Evolutionary conservation across 2,888 invertebrate species (phyloP).

Genomic region (Melinaea marsaeus): DNA sequence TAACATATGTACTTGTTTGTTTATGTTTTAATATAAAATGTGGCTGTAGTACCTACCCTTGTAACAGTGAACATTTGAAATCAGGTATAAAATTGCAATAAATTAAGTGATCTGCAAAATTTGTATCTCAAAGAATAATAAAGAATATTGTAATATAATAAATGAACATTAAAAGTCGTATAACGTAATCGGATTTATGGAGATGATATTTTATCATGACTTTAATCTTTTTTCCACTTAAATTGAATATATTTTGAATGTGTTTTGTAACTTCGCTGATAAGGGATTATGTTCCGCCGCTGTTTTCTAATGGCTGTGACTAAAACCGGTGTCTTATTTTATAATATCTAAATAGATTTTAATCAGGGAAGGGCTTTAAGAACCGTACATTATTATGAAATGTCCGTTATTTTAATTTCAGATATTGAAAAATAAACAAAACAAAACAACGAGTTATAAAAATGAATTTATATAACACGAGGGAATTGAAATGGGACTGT

Average conservation of each 20-base stretch:
- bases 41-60: background rate
- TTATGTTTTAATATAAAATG: too few relatives aligned
- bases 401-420: background rate
- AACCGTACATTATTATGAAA: background rate
- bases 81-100: too few relatives aligned
- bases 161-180: constrained; percentile 9
- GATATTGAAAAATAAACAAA: background rate
- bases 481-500: too few relatives aligned
- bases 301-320: background rate
- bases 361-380: background rate
- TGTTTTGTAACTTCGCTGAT: background rate
- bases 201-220: background rate
- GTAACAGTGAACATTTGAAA: constrained; percentile 5
- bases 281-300: background rate
- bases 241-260: background rate
- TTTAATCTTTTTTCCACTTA: background rate
- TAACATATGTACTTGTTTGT: too few relatives aligned
- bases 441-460: too few relatives aligned
- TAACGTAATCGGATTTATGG: constrained; percentile 4
- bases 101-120: constrained; percentile 16
- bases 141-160: constrained; percentile 8
- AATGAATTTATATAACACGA: too few relatives aligned
- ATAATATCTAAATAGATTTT: background rate
- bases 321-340: background rate
- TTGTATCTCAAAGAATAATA: background rate